Base-by-base conservation (phyloP, 2,113 vertebrate species). In the Athene noctua region DNA sequence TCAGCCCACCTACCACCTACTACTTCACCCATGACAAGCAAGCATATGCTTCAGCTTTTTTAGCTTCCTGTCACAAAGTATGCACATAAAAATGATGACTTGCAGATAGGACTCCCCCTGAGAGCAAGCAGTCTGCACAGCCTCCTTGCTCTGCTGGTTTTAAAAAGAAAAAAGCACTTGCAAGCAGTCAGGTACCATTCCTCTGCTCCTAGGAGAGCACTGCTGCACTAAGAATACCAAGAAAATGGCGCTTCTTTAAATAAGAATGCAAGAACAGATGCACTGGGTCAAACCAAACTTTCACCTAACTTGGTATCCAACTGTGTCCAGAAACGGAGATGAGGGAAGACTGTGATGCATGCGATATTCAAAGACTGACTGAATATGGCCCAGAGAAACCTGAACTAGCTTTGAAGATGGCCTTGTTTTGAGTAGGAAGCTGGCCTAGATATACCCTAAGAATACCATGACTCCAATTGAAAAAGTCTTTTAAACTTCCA, bases 41-140 rank as follows among this genome's bases (percentile, higher is more conserved):
- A 83, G 38, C 26, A 86, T 80, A 32, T 78, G 26, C 38, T 94
- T 88, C 68, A 59, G 26, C 13, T 78, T 96, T 83, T 83, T 66
- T 27, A 73, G 13, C 18, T 77, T 80, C 15, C 58, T 74, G n/a
- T 66, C 75, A 83, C n/a, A 82, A 88, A 92, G 22, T 8, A 13
- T 18, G 55, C 10, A 1, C 46, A 19, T 52, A 72, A 80, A 88
- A 87, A 81, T 79, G 68, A 71, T 40, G 49, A 62, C 38, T 80
- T 85, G 19, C 22, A 91, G 40, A 57, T 51, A 71, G 34, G 49
- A 49, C 19, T 72, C 27, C 36, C 29, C 11, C 17, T 73, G 79
- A 77, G 32, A 65, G 20, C 51, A 91, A 82, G 52, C 23, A 85
- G 68, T 40, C 34, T 91, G 44, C 61, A 65, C 27, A 80, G 11